A percentile compares a stretch with the other conserved stretches of the same genome.
Conservation (phyloP, 37 sponge, comb jelly and placozoan genomes). For the Chondrosia reniformis region DNA sequence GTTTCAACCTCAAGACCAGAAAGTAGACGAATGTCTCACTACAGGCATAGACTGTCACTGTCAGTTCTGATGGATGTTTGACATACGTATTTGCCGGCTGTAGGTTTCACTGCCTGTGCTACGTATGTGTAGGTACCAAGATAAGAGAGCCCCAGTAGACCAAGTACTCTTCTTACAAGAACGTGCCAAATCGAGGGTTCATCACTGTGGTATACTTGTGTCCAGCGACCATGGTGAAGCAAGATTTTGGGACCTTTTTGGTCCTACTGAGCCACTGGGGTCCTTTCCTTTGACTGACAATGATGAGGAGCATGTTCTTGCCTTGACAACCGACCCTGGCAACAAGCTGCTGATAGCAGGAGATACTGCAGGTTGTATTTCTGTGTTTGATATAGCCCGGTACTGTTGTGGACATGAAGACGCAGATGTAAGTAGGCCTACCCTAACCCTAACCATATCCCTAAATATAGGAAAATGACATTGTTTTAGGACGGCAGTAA, state of each 20-base stretch:
- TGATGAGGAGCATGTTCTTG: constrained; percentile 79
- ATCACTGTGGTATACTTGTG: constrained; percentile 47
- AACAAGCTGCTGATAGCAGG: constrained; percentile 77
- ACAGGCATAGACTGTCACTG: constrained; percentile 40
- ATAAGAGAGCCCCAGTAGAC: constrained; percentile 72
- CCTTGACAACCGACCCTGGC: constrained; percentile 69
- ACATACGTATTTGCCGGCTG: not conserved
- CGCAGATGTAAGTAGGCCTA: no score
- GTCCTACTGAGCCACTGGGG: constrained; percentile 50
- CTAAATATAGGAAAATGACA: no score
- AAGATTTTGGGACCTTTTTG: constrained; percentile 83
- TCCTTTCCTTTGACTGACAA: constrained; percentile 61
- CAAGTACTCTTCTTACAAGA: constrained; percentile 71
- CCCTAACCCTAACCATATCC: no score
- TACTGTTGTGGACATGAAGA: no score
- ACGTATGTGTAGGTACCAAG: constrained; percentile 1
- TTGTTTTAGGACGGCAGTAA: no score
- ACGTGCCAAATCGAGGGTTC: constrained; percentile 36
- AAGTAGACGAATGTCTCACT: constrained; percentile 50
- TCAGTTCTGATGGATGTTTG: no score
- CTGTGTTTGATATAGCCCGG: constrained; percentile 71
- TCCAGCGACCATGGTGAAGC: constrained; percentile 85
- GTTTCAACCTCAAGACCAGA: constrained; percentile 44
- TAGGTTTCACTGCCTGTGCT: not conserved
- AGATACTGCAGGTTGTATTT: constrained; percentile 83